phyloP scores from a whole-genome alignment of 2,888 invertebrate species.

The Limulus polyphemus region DNA sequence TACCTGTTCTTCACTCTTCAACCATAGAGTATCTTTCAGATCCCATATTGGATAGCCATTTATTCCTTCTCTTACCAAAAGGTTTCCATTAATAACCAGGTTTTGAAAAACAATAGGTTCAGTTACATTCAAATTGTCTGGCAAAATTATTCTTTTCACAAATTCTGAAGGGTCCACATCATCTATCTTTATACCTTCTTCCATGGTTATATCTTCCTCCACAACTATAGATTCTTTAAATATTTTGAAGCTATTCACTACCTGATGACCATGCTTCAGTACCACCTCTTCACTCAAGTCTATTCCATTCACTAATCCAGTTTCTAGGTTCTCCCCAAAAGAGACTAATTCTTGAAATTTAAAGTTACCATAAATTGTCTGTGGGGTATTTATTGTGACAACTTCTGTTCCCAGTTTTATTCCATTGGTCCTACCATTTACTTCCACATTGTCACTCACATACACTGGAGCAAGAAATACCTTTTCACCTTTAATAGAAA shows the following conservation, averaged over 20 bases:
- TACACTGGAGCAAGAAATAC: slow-evolving; percentile 4
- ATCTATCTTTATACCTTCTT: slow-evolving; percentile 6
- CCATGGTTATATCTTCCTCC: slow-evolving; percentile 6
- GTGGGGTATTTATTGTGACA: slow-evolving; percentile 3
- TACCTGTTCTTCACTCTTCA: slow-evolving; percentile 2
- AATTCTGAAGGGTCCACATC: slow-evolving; percentile 9
- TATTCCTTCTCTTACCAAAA: neutral
- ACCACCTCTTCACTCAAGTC: slow-evolving; percentile 7
- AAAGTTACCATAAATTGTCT: slow-evolving; percentile 5
- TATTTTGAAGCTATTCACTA: neutral
- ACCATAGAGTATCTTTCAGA: slow-evolving; percentile 7
- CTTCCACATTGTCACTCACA: neutral
- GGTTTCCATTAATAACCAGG: slow-evolving; percentile 6
- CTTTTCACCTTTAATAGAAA: neutral
- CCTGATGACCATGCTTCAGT: slow-evolving; percentile 1
- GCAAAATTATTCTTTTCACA: neutral
- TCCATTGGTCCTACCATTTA: slow-evolving; percentile 7
- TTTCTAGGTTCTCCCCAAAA: slow-evolving; percentile 1
- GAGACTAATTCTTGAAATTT: slow-evolving; percentile 1
- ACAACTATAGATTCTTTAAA: slow-evolving; percentile 5
- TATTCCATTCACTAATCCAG: slow-evolving; percentile 5
- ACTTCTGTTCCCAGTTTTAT: slow-evolving; percentile 5
- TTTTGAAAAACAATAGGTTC: slow-evolving; percentile 4
- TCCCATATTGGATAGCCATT: slow-evolving; percentile 4
- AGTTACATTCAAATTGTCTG: slow-evolving; percentile 2